Evolutionary conservation across 37 sponge, comb jelly and placozoan genomes (phyloP).

Genomic region (Tethya wilhelma): DNA sequence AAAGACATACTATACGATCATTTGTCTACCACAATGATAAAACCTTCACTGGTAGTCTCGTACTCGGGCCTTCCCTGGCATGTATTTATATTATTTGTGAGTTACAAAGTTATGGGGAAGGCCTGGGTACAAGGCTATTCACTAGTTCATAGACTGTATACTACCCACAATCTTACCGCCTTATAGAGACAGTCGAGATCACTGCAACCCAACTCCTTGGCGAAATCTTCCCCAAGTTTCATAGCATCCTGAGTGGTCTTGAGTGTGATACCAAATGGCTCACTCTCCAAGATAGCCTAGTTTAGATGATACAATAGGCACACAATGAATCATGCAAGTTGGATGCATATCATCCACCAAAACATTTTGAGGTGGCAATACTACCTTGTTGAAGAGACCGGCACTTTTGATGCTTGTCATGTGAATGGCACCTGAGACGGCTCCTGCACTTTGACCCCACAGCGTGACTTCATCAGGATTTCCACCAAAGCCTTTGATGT

Average conservation of each 20-base stretch:
- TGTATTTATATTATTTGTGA: too few relatives aligned
- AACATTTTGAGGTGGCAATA: background rate
- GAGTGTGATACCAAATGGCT: slow-evolving; percentile 66
- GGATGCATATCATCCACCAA: background rate
- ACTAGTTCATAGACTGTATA: too few relatives aligned
- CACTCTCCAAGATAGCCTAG: slow-evolving; percentile 81
- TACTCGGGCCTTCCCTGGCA: too few relatives aligned
- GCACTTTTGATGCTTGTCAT: slow-evolving; percentile 63
- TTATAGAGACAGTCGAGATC: slow-evolving; percentile 51
- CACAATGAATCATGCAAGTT: background rate
- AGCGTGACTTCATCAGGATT: slow-evolving; percentile 72
- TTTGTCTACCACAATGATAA: too few relatives aligned
- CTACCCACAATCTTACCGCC: slow-evolving; percentile 63
- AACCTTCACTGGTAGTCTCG: too few relatives aligned
- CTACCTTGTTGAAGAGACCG: slow-evolving; percentile 81
- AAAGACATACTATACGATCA: too few relatives aligned
- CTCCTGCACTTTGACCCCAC: slow-evolving; percentile 94
- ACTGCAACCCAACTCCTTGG: slow-evolving; percentile 59
- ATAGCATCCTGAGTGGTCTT: slow-evolving; percentile 42
- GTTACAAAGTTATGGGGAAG: too few relatives aligned
- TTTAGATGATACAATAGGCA: background rate
- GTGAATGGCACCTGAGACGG: slow-evolving; percentile 66
- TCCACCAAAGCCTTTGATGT: slow-evolving; percentile 86
- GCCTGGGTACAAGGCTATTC: too few relatives aligned
- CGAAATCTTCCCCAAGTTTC: slow-evolving; percentile 67